Evolutionary conservation across 92 coral and sea anemone genomes (phyloP).

Genomic region (Meandrina meandrites): DNA sequence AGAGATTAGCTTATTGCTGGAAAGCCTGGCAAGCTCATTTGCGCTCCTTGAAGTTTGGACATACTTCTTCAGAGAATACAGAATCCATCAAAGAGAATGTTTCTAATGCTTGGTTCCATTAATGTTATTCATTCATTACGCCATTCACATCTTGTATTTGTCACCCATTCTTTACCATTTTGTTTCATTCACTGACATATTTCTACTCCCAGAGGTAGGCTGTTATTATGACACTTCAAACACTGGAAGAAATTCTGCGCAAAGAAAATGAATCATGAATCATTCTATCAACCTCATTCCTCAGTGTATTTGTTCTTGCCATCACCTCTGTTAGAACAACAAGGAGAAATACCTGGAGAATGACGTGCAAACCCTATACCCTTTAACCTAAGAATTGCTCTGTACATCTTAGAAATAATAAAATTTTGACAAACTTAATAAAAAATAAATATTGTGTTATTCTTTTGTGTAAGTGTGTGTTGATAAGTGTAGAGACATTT

Average conservation of each 20-base stretch:
- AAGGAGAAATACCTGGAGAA: too few relatives aligned
- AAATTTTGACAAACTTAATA: too few relatives aligned
- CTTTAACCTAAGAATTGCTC: not conserved
- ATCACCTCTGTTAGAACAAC: too few relatives aligned
- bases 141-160: not conserved
- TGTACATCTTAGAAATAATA: too few relatives aligned
- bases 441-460: too few relatives aligned
- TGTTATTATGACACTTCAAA: not conserved
- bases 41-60: not conserved
- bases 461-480: not conserved
- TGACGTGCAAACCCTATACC: not conserved
- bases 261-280: too few relatives aligned
- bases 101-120: not conserved
- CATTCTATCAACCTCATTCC: not conserved
- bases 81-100: slow-evolving; percentile 2
- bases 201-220: too few relatives aligned
- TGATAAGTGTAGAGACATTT: not conserved
- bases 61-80: not conserved
- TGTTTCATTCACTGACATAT: too few relatives aligned
- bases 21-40: not conserved
- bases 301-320: too few relatives aligned
- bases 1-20: not conserved
- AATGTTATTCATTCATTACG: not conserved
- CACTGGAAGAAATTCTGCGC: not conserved
- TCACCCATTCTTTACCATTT: not conserved